Evolutionary conservation across 2,797 vertebrate genomes (phyloP), one percentile per base, ranked within the genome.

Genomic region (Poecilia gillii): DNA sequence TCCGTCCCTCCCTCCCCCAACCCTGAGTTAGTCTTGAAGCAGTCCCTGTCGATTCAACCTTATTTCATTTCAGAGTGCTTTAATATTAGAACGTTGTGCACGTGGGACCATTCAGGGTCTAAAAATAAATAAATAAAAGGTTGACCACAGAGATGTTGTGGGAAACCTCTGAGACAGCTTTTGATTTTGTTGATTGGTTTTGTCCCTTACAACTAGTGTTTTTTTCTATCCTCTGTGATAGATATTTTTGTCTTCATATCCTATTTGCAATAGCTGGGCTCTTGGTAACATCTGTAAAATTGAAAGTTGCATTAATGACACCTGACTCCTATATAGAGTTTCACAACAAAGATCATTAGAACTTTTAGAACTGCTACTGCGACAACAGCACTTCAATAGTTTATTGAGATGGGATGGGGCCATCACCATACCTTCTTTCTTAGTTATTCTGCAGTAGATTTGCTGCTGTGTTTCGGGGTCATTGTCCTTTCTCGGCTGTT

Each of bases 21-120:
- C 4, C 23, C 12, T 6, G 11, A 12, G 20, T 51, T 46, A 28
- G 49, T 51, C 41, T 25, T 43, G 51, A 36, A 72, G 36, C 3
- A 59, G 68, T 55, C 41, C n/a, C 43, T 12, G 68, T 23, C 16
- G 18, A 13, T 57, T 31, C 9, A 36, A 45, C 31, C n/a, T 45
- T 45, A 45, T 72, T 45, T 71, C 28, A 59, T 72, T 77, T 72
- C 31, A 20, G 28, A 33, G 6, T 72, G 49, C 25, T 55, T 77
- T 28, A 72, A 41, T 77, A 55, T 55, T 41, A 77, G 68, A 28
- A 70, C n/a, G 46, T 20, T 45, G 66, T 25, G 1, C 68, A 55
- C 18, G 6, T 55, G 76, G 66, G 36, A 23, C 5, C 36, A 23
- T 43, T 45, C 7, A 71, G 14, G 71, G 49, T 2, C 16, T 64